These are phyloP conservation scores for Agrotis exclamationis DNA, from an alignment of 2,888 invertebrate genomes.

Conservation along the genomic window DNA sequence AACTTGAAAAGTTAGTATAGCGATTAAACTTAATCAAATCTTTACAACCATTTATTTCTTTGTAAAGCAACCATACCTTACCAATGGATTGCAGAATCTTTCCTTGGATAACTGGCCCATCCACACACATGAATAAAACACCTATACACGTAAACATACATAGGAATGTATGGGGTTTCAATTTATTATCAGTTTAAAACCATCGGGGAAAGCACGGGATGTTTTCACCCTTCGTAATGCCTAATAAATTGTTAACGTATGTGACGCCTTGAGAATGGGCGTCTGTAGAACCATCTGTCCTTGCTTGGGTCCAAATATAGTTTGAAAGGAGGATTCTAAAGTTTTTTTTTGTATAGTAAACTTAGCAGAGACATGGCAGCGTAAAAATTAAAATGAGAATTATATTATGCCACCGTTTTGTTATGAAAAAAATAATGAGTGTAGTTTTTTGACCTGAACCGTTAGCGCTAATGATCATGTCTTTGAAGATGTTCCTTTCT, in stretches of 20 bases:
- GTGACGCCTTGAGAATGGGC: constrained; percentile 50
- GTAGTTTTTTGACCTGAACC: too few species aligned
- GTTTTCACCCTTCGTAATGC: constrained; percentile 52
- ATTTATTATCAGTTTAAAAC: constrained; percentile 58
- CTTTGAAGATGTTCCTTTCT: too few species aligned
- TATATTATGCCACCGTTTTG: too few species aligned
- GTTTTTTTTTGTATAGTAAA: constrained; percentile 7
- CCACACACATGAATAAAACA: not conserved
- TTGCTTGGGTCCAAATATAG: not conserved
- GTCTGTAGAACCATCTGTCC: constrained; percentile 35
- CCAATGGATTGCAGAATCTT: not conserved
- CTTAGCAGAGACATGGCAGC: not conserved
- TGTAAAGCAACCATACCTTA: not conserved
- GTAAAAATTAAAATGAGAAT: not conserved
- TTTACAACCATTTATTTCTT: not conserved
- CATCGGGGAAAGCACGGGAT: constrained; percentile 36
- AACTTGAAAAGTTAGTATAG: too few species aligned
- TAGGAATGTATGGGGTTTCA: constrained; percentile 37
- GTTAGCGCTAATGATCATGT: too few species aligned
- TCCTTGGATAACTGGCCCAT: not conserved
- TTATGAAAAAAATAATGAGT: too few species aligned
- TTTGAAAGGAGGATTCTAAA: constrained; percentile 3
- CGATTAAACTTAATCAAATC: too few species aligned
- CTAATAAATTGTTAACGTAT: constrained; percentile 57
- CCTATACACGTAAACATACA: not conserved